Evolutionary conservation across 2,888 invertebrate genomes (phyloP).

Genomic region (Cerastoderma edule): DNA sequence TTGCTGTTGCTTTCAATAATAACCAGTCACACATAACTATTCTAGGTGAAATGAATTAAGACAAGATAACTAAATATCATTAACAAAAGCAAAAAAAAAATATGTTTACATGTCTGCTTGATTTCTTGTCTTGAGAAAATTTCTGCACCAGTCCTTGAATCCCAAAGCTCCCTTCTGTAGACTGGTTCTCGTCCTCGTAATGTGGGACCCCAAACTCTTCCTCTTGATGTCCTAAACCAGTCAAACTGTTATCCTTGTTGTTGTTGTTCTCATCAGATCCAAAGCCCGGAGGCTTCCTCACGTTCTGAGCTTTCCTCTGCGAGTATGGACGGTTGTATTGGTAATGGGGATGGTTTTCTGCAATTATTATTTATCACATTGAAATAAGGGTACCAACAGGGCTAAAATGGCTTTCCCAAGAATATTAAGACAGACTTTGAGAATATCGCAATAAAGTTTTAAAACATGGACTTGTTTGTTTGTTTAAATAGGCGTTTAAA

Average conservation of each 20-base stretch:
- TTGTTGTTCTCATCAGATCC: slow-evolving; percentile 7
- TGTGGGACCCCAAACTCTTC: slow-evolving; percentile 8
- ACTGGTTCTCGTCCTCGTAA: slow-evolving; percentile 18
- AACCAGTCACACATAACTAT: no score
- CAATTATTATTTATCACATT: no score
- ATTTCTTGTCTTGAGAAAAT: slow-evolving; percentile 64
- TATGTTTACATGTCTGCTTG: slow-evolving; percentile 60
- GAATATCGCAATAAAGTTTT: no score
- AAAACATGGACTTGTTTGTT: no score
- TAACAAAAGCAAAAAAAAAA: no score
- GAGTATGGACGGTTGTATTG: slow-evolving; percentile 28
- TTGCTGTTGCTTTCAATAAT: no score
- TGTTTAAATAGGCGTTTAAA: no score
- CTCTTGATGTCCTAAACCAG: background rate
- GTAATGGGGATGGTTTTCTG: slow-evolving; percentile 4
- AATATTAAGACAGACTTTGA: no score
- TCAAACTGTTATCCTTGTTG: slow-evolving; percentile 22
- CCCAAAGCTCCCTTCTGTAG: slow-evolving; percentile 26
- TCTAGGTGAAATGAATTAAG: no score
- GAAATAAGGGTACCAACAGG: no score
- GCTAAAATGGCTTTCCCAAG: no score
- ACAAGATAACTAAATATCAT: no score
- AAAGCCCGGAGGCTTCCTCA: background rate
- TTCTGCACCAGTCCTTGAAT: slow-evolving; percentile 56
- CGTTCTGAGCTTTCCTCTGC: slow-evolving; percentile 14